Evolutionary conservation across 2,888 invertebrate genomes (phyloP).

Genomic region (Drosophila mulleri): DNA sequence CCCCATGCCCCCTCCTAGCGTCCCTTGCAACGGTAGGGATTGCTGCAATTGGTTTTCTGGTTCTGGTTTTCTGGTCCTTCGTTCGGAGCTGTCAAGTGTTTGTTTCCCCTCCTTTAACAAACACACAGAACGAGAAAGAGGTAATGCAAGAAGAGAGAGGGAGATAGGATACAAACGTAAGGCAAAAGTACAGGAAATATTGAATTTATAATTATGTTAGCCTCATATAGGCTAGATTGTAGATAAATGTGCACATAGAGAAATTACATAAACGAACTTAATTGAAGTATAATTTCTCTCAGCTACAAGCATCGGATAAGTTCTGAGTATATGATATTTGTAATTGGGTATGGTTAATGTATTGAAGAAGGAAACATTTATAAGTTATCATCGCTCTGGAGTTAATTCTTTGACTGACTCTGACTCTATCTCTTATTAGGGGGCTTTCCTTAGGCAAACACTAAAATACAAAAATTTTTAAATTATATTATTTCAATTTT

Average conservation of each 20-base stretch:
- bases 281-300: neutral
- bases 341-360: neutral
- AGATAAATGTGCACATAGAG: constrained; percentile 17
- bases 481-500: too few relatives aligned
- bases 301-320: neutral
- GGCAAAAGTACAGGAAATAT: constrained; percentile 63
- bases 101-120: constrained; percentile 54
- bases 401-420: too few relatives aligned
- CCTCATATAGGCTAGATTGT: constrained; percentile 27
- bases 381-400: too few relatives aligned
- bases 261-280: neutral
- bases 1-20: neutral
- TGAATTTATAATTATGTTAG: constrained; percentile 69
- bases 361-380: neutral
- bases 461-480: too few relatives aligned
- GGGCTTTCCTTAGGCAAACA: too few relatives aligned
- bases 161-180: constrained; percentile 27
- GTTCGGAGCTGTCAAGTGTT: constrained; percentile 60
- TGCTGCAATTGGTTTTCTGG: constrained; percentile 28
- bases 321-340: neutral
- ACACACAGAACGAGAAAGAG: neutral
- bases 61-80: constrained; percentile 52
- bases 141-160: neutral
- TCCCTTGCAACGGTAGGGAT: constrained; percentile 20
- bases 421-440: too few relatives aligned